Base-by-base conservation (phyloP, 2,797 vertebrate genomes). In the Carcharodon carcharias region DNA sequence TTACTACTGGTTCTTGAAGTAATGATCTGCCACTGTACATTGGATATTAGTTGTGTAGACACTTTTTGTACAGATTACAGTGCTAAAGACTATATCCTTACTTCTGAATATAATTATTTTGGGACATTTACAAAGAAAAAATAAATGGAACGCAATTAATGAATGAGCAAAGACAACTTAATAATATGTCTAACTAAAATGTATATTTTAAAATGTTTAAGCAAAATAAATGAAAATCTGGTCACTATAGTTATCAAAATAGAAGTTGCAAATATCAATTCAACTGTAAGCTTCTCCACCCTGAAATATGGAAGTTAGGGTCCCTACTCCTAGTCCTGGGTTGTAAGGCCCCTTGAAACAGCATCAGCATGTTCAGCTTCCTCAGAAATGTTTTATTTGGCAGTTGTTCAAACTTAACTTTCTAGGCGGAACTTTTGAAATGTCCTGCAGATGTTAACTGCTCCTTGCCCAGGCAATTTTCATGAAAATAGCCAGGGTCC, bases 381-480 rank as follows among this genome's bases (percentile, higher is more conserved):
- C 97, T 96, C 73, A 69, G 96, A 96, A 96, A 67, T 97, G 97
- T 97, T 97, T 97, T 96, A 0, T 96, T 97, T 97, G 97, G 97
- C 97, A 96, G 69, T 65, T 65, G 96, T 96, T 97, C 97, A 97
- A 96, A 96, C 96, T 96, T 97, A 97, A 97, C 96, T 97, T 97
- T 96, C 97, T 97, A 77, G 94, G 96, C 96, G 96, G 96, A 96
- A 96, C 97, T 96, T 96, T 97, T 97, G 97, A 95, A 96, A 96
- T 96, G 0, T 0, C 96, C 97, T 96, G 96, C 54, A 54, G 73
- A 96, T 96, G 87, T 94, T 96, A 91, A 71, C 63, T 45, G 85
- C 71, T 67, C 31, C 93, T 71, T 45, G 16, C 4, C 67, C 93
- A 50, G 50, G 45, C 45, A 71, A 63, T 54, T 71, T 95, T 67